Evolutionary conservation across 2,888 invertebrate genomes (phyloP).

Genomic region (Terebella lapidaria): DNA sequence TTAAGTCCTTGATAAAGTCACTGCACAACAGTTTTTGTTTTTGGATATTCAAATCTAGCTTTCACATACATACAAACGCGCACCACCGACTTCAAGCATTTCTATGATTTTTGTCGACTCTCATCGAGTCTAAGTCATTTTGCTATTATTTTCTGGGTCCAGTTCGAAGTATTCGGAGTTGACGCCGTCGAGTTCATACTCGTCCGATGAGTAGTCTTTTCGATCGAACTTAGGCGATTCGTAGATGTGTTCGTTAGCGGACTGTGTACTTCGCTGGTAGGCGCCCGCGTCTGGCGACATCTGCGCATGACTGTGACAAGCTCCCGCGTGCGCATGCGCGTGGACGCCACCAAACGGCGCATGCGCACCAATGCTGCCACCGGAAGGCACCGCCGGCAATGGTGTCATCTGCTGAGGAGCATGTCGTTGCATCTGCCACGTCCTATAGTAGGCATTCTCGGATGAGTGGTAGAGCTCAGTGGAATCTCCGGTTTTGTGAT

Average conservation of each 20-base stretch:
- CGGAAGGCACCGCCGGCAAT: neutral
- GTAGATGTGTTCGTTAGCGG: slow-evolving; percentile 24
- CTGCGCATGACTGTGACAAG: neutral
- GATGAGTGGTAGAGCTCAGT: neutral
- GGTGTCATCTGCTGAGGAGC: neutral
- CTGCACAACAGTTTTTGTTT: no score
- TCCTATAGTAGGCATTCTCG: slow-evolving; percentile 29
- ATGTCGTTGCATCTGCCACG: slow-evolving; percentile 26
- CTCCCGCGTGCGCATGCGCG: neutral
- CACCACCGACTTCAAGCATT: no score
- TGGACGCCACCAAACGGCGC: neutral
- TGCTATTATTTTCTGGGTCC: no score
- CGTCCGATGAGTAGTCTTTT: slow-evolving; percentile 8
- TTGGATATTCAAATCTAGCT: no score
- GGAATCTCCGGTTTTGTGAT: neutral
- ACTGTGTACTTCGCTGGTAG: neutral
- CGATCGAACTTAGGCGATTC: slow-evolving; percentile 29
- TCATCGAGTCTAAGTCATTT: no score
- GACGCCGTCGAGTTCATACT: neutral
- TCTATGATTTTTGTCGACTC: no score
- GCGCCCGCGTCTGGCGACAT: neutral
- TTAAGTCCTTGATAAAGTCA: no score
- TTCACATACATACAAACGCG: no score
- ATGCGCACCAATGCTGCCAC: neutral
- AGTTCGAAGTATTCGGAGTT: slow-evolving; percentile 18